These are phyloP conservation scores for Synaphobranchus kaupii DNA, from an alignment of 2,797 vertebrate genomes.

Conservation along the genomic window DNA sequence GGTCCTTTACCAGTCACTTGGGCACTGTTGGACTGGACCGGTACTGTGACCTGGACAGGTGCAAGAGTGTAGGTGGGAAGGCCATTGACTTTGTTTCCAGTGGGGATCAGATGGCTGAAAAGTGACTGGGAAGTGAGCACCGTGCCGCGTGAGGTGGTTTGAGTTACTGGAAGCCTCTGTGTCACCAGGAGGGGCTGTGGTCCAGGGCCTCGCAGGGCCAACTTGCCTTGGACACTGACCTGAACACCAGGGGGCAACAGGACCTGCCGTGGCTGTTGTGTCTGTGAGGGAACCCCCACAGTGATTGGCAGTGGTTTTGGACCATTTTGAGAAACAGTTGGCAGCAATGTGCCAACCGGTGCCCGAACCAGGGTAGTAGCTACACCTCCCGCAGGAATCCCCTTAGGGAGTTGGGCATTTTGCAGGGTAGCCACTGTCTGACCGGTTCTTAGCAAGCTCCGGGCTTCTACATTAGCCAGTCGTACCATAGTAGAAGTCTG, in stretches of 20 bases:
- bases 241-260: slow-evolving; percentile 72
- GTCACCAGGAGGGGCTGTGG: slow-evolving; percentile 75
- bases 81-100: slow-evolving; percentile 90
- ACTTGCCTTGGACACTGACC: slow-evolving; percentile 60
- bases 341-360: slow-evolving; percentile 50
- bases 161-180: slow-evolving; percentile 71
- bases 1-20: slow-evolving; percentile 67
- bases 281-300: slow-evolving; percentile 56
- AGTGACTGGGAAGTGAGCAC: slow-evolving; percentile 87
- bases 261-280: slow-evolving; percentile 62
- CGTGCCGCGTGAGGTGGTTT: slow-evolving; percentile 75
- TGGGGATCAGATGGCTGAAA: slow-evolving; percentile 90
- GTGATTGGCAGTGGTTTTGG: slow-evolving; percentile 62
- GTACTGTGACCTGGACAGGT: slow-evolving; percentile 81
- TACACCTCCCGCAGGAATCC: slow-evolving; percentile 55
- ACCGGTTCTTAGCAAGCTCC: slow-evolving; percentile 73
- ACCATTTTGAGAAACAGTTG: slow-evolving; percentile 47
- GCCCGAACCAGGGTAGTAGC: slow-evolving; percentile 46
- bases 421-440: slow-evolving; percentile 66
- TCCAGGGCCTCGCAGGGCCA: slow-evolving; percentile 58
- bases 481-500: slow-evolving; percentile 77
- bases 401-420: slow-evolving; percentile 61
- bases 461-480: slow-evolving; percentile 77
- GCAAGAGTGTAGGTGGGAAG: slow-evolving; percentile 93
- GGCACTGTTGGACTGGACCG: slow-evolving; percentile 64